Percentiles rank a stretch among this genome's conserved stretches.
Evolutionary conservation across 23 tunicate genomes (phyloP).

Genomic region (Phallusia fumigata): DNA sequence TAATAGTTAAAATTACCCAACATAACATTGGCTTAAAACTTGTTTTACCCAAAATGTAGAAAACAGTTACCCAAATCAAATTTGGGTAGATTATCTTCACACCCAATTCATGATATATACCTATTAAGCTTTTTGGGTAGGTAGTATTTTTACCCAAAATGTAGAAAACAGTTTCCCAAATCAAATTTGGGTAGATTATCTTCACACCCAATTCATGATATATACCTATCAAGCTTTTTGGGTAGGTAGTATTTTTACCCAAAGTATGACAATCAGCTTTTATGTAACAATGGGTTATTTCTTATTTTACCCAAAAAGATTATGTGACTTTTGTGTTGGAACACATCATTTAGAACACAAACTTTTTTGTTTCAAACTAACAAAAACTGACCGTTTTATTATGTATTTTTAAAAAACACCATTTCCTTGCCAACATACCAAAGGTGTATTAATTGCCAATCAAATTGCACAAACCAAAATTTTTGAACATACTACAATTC

Average conservation of each 20-base stretch:
- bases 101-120: constrained; percentile 14
- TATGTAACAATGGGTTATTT: not conserved
- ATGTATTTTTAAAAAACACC: not conserved
- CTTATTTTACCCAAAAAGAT: not conserved
- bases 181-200: not conserved
- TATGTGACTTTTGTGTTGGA: not conserved
- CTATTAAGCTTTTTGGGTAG: not conserved
- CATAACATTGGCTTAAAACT: no score
- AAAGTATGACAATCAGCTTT: not conserved
- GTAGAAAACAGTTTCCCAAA: not conserved
- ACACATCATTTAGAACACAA: not conserved
- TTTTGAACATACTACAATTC: constrained; percentile 2
- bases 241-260: constrained; percentile 12
- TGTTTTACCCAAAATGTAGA: constrained; percentile 6
- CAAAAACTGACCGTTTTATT: not conserved
- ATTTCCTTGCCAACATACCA: not conserved
- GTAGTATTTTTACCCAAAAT: not conserved
- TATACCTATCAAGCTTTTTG: not conserved
- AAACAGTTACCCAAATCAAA: constrained; percentile 3
- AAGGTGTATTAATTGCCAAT: constrained; percentile 4
- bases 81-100: not conserved
- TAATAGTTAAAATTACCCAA: no score
- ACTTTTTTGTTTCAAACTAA: not conserved
- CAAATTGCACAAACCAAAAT: not conserved
- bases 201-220: constrained; percentile 8